Evolutionary conservation across 2,113 vertebrate genomes (phyloP).

Genomic region (Peromyscus polionotus): DNA sequence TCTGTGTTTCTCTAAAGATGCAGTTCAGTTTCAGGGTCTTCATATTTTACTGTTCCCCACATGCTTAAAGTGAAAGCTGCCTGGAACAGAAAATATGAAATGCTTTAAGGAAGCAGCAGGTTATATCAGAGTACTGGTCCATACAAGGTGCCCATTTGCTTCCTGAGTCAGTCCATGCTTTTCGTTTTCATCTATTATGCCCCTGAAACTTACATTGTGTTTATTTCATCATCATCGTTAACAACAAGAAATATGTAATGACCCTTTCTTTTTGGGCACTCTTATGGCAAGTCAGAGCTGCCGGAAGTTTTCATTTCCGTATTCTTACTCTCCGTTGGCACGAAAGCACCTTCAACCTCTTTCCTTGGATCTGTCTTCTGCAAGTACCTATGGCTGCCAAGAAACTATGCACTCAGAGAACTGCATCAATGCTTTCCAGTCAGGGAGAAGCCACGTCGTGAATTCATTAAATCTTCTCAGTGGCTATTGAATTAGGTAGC

Average conservation of each 20-base stretch:
- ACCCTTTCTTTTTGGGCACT: slow-evolving; percentile 34
- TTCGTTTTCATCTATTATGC: neutral
- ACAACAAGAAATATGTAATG: neutral
- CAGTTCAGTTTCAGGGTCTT: slow-evolving; percentile 26
- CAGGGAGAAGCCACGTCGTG: slow-evolving; percentile 3
- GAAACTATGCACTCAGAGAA: slow-evolving; percentile 41
- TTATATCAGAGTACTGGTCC: neutral
- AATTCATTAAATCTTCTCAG: slow-evolving; percentile 58
- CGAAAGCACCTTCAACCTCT: neutral
- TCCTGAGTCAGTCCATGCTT: slow-evolving; percentile 1
- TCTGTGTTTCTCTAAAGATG: slow-evolving; percentile 51
- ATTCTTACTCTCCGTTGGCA: slow-evolving; percentile 21
- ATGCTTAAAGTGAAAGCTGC: neutral
- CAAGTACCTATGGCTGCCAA: slow-evolving; percentile 22
- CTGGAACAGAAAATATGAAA: slow-evolving; percentile 54
- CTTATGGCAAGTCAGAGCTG: neutral
- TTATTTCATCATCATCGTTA: slow-evolving; percentile 46
- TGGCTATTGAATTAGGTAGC: slow-evolving; percentile 50
- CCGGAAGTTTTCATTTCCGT: slow-evolving; percentile 21
- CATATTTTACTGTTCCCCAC: neutral
- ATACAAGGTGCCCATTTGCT: neutral
- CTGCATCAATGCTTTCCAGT: neutral
- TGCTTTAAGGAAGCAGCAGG: slow-evolving; percentile 23
- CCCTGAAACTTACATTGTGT: neutral
- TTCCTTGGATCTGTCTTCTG: slow-evolving; percentile 20